Conservation (phyloP, 2,888 invertebrate genomes). For the Torymus tubicola region DNA sequence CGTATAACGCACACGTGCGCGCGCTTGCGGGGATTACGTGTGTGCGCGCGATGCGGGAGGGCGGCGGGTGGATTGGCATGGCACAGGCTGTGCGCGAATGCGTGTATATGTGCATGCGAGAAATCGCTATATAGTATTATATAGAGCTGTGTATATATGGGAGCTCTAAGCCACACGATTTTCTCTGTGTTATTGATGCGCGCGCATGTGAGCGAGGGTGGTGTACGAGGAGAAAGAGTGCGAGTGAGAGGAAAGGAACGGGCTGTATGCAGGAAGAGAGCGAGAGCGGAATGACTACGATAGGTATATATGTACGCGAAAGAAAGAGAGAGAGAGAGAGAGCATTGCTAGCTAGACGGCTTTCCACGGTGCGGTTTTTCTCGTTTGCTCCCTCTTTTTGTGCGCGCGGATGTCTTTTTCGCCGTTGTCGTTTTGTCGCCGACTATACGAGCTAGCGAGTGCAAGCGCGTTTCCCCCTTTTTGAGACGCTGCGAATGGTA, state of each 20-base stretch:
- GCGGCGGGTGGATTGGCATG: background rate
- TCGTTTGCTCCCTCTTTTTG: background rate
- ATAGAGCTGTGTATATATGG: too few species aligned
- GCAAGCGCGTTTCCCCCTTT: too few species aligned
- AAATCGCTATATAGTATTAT: too few species aligned
- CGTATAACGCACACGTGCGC: constrained; percentile 34
- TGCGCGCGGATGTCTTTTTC: too few species aligned
- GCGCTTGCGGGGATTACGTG: constrained; percentile 34
- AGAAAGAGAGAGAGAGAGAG: too few species aligned
- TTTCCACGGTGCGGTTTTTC: background rate
- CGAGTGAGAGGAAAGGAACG: background rate
- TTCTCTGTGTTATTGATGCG: constrained; percentile 63
- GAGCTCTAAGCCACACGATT: too few species aligned
- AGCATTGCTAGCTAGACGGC: background rate
- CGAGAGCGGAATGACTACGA: too few species aligned
- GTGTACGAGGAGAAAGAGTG: constrained; percentile 3
- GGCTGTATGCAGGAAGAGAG: background rate
- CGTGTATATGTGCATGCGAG: background rate
- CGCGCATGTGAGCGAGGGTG: constrained; percentile 58
- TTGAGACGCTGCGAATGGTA: background rate
- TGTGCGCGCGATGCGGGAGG: background rate
- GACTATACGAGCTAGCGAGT: too few species aligned
- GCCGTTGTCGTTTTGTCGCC: too few species aligned
- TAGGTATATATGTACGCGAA: too few species aligned
- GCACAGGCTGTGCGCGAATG: background rate